Evolutionary conservation across 2,888 invertebrate genomes (phyloP), one percentile per base, ranked within the genome.

Genomic region (Leptura quadrifasciata): DNA sequence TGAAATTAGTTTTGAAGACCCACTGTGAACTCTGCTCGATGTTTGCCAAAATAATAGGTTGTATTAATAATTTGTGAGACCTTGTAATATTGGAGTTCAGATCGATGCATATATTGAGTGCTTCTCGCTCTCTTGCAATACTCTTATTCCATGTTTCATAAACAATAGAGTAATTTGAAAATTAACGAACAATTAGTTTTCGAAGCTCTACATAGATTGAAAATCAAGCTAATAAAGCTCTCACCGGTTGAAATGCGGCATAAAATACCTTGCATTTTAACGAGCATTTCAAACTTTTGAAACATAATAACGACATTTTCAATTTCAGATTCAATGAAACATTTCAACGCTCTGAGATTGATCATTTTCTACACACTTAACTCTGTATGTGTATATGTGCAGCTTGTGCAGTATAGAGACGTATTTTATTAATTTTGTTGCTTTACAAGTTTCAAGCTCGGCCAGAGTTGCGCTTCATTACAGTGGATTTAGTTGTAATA

Each of bases 401-500:
- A 47, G 47, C 47, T 47, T 47, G 47, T 47, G n/a, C 47, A 47
- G n/a, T n/a, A n/a, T 3, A 47, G 47, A n/a, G 47, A 4, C 47
- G n/a, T n/a, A n/a, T 47, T 47, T 47, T 47, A 47, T 47, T 47
- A 47, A 47, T 47, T 47, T 47, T n/a, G 47, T n/a, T 47, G 47
- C 15, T 18, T 57, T 10, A 21, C 57, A 57, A 57, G 57, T 63
- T 63, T 39, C 35, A 18, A 39, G 35, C 63, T 39, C 20, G 15
- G 39, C 17, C 35, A 18, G 35, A 63, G 12, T 39, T 63, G 58
- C 57, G 58, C 57, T 69, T 31, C 35, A 69, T 69, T 57, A 69
- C 55, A 64, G 31, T 55, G 24, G n/a, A 69, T 21, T 69, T 69
- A 63, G 63, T 69, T 18, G 54, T 67, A 69, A 69, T 69, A 39